Percentiles rank a stretch among this genome's conserved stretches.
Conservation (phyloP, 2,888 invertebrate species). For the Parnassius mnemosyne region DNA sequence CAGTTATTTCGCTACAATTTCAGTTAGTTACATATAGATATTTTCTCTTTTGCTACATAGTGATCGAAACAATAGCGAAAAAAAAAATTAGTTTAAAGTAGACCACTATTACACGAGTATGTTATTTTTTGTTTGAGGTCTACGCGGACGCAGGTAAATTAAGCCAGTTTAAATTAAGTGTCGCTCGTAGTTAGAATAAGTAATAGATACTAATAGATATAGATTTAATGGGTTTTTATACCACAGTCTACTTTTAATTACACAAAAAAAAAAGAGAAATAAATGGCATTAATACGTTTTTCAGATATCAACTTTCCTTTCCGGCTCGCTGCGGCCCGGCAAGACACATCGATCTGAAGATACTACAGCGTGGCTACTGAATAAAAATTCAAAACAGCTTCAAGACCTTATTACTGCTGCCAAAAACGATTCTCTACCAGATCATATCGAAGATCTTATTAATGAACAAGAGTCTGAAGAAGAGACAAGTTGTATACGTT, state of each 20-base stretch:
- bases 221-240: background rate
- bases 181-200: too few relatives aligned
- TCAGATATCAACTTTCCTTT: constrained; percentile 82
- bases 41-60: too few relatives aligned
- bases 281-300: constrained; percentile 34
- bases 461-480: constrained; percentile 75
- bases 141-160: too few relatives aligned
- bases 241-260: background rate
- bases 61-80: too few relatives aligned
- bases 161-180: too few relatives aligned
- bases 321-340: constrained; percentile 55
- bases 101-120: too few relatives aligned
- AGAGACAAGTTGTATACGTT: constrained; percentile 85
- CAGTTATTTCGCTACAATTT: too few relatives aligned
- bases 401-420: constrained; percentile 80
- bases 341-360: constrained; percentile 55
- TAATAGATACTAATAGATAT: too few relatives aligned
- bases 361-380: constrained; percentile 79
- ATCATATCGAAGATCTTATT: constrained; percentile 81
- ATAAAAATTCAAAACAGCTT: constrained; percentile 80
- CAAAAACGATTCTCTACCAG: constrained; percentile 82
- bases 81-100: too few relatives aligned
- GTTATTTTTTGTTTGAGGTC: too few relatives aligned
- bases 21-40: too few relatives aligned
- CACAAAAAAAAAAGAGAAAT: background rate